Evolutionary conservation across 2,797 vertebrate genomes (phyloP).

Genomic region (Anabas testudineus): DNA sequence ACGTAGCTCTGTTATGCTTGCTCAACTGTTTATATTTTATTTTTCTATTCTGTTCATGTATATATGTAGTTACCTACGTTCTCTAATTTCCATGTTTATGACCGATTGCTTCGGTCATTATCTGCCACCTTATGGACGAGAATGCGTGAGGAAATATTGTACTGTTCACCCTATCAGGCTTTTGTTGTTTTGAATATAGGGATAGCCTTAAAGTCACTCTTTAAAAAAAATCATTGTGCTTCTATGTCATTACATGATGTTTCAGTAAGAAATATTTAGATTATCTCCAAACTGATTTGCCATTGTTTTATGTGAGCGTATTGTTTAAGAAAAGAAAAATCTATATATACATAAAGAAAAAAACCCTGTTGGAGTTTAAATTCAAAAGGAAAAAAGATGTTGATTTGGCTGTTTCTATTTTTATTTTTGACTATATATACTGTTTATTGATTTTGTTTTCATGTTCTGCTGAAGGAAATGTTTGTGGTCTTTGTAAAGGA

Average conservation of each 20-base stretch:
- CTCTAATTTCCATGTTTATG: slow-evolving; percentile 46
- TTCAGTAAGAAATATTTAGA: slow-evolving; percentile 63
- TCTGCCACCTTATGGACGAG: slow-evolving; percentile 39
- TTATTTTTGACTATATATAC: slow-evolving; percentile 39
- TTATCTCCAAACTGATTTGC: slow-evolving; percentile 61
- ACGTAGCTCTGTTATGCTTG: slow-evolving; percentile 43
- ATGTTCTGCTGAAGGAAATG: slow-evolving; percentile 71
- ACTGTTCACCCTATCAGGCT: slow-evolving; percentile 35
- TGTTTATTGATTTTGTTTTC: slow-evolving; percentile 66
- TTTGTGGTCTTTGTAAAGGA: slow-evolving; percentile 23
- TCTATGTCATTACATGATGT: slow-evolving; percentile 58
- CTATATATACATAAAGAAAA: slow-evolving; percentile 71
- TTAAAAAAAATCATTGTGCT: slow-evolving; percentile 55
- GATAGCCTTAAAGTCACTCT: slow-evolving; percentile 64
- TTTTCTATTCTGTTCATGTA: slow-evolving; percentile 48
- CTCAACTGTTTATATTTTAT: slow-evolving; percentile 26
- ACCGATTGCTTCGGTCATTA: slow-evolving; percentile 16
- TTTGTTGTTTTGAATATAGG: slow-evolving; percentile 41
- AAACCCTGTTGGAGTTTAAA: slow-evolving; percentile 61
- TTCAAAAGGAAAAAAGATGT: slow-evolving; percentile 52
- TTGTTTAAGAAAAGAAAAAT: slow-evolving; percentile 74
- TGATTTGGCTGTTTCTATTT: slow-evolving; percentile 56
- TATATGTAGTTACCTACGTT: slow-evolving; percentile 53
- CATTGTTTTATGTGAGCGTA: slow-evolving; percentile 75
- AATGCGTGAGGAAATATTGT: slow-evolving; percentile 37